phyloP scores from a whole-genome alignment of 2,113 vertebrate genomes.

The Trogon melanurus region DNA sequence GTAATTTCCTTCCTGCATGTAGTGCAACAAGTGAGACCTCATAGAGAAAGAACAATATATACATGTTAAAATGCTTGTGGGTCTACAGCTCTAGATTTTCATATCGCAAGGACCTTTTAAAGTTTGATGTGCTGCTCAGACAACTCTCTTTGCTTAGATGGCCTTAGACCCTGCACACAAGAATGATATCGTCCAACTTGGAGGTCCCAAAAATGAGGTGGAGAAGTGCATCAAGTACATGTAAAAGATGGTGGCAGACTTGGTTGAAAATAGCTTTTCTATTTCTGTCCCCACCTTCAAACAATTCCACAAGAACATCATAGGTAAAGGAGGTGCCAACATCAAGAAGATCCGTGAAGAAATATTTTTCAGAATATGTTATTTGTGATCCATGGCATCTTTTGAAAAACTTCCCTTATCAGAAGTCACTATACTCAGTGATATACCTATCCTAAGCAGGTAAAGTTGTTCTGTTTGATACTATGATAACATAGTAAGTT shows the following conservation, averaged over 20 bases:
- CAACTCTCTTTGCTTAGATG: background rate
- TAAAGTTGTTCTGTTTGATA: background rate
- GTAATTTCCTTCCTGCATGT: background rate
- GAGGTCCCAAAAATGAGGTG: conserved; percentile 95
- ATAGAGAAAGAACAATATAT: background rate
- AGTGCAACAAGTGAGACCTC: background rate
- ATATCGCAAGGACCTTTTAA: background rate
- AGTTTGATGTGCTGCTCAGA: background rate
- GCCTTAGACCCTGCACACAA: conserved; percentile 88
- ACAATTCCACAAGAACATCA: conserved; percentile 99
- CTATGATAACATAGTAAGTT: background rate
- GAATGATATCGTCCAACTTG: conserved; percentile 96
- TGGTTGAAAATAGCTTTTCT: conserved; percentile 97
- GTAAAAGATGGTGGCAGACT: conserved; percentile 96
- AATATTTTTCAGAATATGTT: background rate
- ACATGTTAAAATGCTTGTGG: background rate
- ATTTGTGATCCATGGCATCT: background rate
- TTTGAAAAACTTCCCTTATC: background rate
- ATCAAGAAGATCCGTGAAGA: conserved; percentile 86
- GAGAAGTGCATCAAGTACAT: conserved; percentile 98
- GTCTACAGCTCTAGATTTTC: background rate
- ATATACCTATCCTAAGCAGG: background rate
- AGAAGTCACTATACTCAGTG: background rate
- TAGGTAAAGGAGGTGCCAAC: conserved; percentile 98
- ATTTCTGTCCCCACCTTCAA: conserved; percentile 99